Conservation (phyloP, 2,113 vertebrate genomes). For the Zapus hudsonius region DNA sequence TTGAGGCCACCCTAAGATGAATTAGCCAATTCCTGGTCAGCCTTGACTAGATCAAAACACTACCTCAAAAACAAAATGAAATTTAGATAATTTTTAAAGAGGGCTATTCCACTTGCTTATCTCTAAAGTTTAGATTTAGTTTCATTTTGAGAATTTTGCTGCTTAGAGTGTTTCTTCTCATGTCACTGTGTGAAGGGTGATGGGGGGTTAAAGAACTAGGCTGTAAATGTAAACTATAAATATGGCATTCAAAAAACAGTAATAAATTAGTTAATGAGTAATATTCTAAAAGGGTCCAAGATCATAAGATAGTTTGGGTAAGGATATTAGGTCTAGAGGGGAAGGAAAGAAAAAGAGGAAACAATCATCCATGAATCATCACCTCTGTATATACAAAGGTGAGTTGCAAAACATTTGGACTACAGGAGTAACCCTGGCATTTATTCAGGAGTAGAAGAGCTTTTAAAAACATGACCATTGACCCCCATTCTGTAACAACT, state of each 20-base stretch:
- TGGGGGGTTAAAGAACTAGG: neutral
- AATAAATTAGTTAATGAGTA: neutral
- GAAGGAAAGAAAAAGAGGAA: neutral
- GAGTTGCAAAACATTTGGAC: neutral
- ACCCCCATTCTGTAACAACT: neutral
- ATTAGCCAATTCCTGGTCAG: too few relatives aligned
- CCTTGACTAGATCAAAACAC: too few relatives aligned
- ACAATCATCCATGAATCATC: neutral
- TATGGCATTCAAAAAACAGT: neutral
- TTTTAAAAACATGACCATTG: neutral
- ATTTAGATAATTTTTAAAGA: too few relatives aligned
- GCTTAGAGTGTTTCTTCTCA: neutral
- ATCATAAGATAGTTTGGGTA: neutral
- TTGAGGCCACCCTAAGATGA: too few relatives aligned
- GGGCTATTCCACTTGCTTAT: neutral
- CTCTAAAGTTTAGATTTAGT: conserved; percentile 17
- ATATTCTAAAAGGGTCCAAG: neutral
- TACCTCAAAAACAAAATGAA: too few relatives aligned
- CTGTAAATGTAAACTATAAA: neutral
- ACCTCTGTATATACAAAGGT: neutral
- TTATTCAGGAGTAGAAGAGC: conserved; percentile 11
- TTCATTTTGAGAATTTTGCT: neutral
- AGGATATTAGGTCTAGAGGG: neutral
- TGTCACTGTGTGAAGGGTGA: neutral
- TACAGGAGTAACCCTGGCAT: neutral